These are phyloP conservation scores for Leucophenga maculata DNA, from an alignment of 2,888 invertebrate genomes.

Conservation along the genomic window DNA sequence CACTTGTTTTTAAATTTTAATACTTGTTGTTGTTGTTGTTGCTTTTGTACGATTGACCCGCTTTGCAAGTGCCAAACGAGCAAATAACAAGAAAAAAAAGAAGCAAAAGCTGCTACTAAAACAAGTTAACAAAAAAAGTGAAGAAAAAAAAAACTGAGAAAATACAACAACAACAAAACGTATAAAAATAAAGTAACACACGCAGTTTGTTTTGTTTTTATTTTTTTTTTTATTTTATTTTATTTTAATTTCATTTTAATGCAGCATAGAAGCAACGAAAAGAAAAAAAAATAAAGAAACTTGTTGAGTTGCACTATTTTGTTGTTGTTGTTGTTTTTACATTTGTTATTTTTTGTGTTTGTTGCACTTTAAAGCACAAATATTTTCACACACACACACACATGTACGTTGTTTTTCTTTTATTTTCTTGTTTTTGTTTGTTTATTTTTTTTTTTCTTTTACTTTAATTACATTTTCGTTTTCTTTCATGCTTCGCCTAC, in stretches of 20 bases:
- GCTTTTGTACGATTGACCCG: constrained; percentile 21
- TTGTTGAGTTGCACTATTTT: neutral
- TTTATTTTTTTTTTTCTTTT: neutral
- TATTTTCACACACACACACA: constrained; percentile 9
- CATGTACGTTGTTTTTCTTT: constrained; percentile 6
- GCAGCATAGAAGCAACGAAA: constrained; percentile 1
- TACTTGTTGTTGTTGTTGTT: constrained; percentile 4
- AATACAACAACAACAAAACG: neutral
- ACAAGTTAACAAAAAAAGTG: constrained; percentile 21
- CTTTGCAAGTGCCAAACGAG: constrained; percentile 19
- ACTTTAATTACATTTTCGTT: neutral
- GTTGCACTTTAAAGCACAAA: neutral
- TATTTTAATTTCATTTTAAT: constrained; percentile 22
- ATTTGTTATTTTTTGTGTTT: constrained; percentile 4
- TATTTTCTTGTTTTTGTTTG: neutral
- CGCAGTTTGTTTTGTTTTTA: neutral
- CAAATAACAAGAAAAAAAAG: neutral
- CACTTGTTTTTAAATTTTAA: neutral
- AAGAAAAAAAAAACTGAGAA: constrained; percentile 10
- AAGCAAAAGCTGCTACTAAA: neutral
- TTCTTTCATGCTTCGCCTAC: neutral
- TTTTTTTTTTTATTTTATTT: constrained; percentile 1
- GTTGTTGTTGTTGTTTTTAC: constrained; percentile 9
- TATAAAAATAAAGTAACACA: neutral
- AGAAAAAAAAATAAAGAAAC: neutral